Conservation (phyloP, 2,113 vertebrate species). For the Percopsis transmontana region DNA sequence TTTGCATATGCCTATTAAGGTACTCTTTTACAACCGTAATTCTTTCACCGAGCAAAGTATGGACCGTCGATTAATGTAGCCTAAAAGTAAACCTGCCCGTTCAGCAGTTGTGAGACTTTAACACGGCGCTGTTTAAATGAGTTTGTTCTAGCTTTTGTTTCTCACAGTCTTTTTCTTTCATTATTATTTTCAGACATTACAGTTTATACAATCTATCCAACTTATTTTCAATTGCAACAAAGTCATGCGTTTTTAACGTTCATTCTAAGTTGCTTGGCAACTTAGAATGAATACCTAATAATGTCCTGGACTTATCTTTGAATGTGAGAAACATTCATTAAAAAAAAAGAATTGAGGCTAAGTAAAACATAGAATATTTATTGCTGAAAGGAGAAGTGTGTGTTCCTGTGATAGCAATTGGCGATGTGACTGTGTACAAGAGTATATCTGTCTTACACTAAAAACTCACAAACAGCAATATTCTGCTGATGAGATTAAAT, state of each 20-base stretch:
- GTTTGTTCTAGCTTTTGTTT: background rate
- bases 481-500: background rate
- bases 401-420: too few relatives aligned
- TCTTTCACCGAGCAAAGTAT: too few relatives aligned
- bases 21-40: too few relatives aligned
- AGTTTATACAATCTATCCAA: background rate
- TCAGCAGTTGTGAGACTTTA: constrained; percentile 25
- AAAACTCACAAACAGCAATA: background rate
- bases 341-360: too few relatives aligned
- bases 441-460: too few relatives aligned
- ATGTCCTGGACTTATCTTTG: background rate
- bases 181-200: background rate
- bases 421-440: too few relatives aligned
- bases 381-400: too few relatives aligned
- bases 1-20: too few relatives aligned
- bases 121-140: background rate
- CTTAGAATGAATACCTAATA: background rate
- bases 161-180: background rate
- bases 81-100: constrained; percentile 1
- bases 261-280: background rate
- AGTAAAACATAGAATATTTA: too few relatives aligned
- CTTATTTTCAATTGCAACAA: background rate
- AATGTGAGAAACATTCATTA: background rate
- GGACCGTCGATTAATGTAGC: too few relatives aligned
- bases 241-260: background rate